A percentile compares a stretch with the other conserved stretches of the same genome.
phyloP scores from a whole-genome alignment of 2,113 vertebrate genomes.

The Camelus dromedarius region DNA sequence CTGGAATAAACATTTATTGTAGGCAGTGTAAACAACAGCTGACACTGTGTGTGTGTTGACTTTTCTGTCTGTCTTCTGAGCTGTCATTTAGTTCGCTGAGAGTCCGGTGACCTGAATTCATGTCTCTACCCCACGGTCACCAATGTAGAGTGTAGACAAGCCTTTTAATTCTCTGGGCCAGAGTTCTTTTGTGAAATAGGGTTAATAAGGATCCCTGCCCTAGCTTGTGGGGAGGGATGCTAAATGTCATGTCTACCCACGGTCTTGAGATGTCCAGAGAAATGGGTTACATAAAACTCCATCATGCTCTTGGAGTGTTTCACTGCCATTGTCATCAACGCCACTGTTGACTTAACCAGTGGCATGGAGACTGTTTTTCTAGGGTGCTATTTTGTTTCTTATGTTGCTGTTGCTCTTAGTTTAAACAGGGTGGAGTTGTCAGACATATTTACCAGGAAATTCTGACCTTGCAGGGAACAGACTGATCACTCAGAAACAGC shows the following conservation, averaged over 20 bases:
- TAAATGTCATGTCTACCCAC: neutral
- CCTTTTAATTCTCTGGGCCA: constrained; percentile 54
- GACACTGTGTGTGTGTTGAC: constrained; percentile 77
- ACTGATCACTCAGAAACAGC: neutral
- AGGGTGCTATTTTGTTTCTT: neutral
- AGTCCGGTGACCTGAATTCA: constrained; percentile 57
- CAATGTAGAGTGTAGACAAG: neutral
- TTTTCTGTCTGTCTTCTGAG: constrained; percentile 75
- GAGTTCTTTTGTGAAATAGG: neutral
- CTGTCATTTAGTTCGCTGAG: constrained; percentile 72
- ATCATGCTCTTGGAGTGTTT: neutral
- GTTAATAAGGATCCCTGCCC: neutral
- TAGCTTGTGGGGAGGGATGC: neutral
- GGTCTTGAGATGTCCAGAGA: neutral
- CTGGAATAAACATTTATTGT: constrained; percentile 72
- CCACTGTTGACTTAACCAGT: neutral
- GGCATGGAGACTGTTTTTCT: neutral
- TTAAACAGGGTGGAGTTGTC: constrained; percentile 19
- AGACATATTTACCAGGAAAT: constrained; percentile 43
- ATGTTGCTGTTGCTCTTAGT: neutral
- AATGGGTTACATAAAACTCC: neutral
- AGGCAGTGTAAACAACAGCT: constrained; percentile 77
- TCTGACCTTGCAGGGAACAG: neutral
- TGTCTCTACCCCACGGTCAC: constrained; percentile 33
- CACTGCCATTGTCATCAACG: neutral